These are phyloP conservation scores for Choristoneura fumiferana DNA, from an alignment of 1,140 invertebrate genomes.

Conservation along the genomic window DNA sequence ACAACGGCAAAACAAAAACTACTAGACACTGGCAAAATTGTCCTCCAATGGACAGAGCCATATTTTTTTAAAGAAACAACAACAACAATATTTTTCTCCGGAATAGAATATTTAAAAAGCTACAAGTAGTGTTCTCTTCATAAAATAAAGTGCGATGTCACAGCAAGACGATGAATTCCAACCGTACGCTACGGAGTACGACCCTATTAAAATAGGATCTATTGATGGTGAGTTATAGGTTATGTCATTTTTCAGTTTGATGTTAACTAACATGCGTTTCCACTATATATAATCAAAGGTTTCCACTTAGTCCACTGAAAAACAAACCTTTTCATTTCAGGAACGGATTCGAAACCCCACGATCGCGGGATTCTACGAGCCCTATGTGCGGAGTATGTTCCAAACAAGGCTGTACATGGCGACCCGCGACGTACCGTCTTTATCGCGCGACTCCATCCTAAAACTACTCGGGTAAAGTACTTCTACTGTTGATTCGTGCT, in stretches of 20 bases:
- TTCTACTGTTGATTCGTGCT: background rate
- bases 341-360: slow-evolving; percentile 90
- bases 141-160: slow-evolving; percentile 31
- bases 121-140: no score
- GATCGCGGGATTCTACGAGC: slow-evolving; percentile 89
- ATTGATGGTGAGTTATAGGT: slow-evolving; percentile 81
- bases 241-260: background rate
- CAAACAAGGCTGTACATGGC: slow-evolving; percentile 83
- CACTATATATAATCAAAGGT: background rate
- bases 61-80: no score
- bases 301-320: background rate
- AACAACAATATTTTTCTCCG: no score
- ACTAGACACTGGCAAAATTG: no score
- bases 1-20: no score
- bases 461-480: slow-evolving; percentile 80
- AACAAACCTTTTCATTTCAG: slow-evolving; percentile 31
- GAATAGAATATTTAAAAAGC: no score
- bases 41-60: no score
- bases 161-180: slow-evolving; percentile 41
- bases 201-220: slow-evolving; percentile 87
- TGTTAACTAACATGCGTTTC: background rate
- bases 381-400: slow-evolving; percentile 83
- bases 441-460: slow-evolving; percentile 86
- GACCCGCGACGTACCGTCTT: slow-evolving; percentile 88
- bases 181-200: slow-evolving; percentile 78